These are phyloP conservation scores for Hirtodrosophila confusa DNA, from an alignment of 2,888 invertebrate genomes.

Conservation along the genomic window DNA sequence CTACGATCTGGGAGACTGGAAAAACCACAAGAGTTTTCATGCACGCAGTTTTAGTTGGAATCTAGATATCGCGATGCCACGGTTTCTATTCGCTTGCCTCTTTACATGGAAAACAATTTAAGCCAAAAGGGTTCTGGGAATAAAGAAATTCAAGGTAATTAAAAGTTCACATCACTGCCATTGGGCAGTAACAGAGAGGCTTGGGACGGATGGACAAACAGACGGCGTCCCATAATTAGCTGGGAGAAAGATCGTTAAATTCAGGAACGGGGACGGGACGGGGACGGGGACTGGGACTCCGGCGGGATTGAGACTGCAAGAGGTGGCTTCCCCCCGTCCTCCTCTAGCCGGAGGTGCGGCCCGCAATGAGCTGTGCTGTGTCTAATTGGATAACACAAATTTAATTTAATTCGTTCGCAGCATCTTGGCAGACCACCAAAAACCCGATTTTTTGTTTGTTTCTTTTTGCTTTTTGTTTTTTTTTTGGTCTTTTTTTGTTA, in stretches of 20 bases:
- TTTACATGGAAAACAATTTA: constrained; percentile 61
- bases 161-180: constrained; percentile 56
- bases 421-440: constrained; percentile 53
- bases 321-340: constrained; percentile 5
- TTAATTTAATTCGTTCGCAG: constrained; percentile 67
- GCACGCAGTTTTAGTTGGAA: constrained; percentile 22
- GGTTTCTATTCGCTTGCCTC: constrained; percentile 13
- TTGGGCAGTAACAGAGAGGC: constrained; percentile 25
- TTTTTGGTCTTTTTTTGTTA: constrained; percentile 10
- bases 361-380: constrained; percentile 46
- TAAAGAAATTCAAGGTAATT: constrained; percentile 70
- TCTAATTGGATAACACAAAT: constrained; percentile 75
- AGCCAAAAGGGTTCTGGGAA: constrained; percentile 67
- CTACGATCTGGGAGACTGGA: constrained; percentile 13
- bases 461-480: background rate
- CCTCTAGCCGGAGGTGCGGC: constrained; percentile 17
- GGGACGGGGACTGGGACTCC: background rate
- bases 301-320: background rate
- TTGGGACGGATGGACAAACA: constrained; percentile 19
- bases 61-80: constrained; percentile 24
- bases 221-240: constrained; percentile 64
- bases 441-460: constrained; percentile 24
- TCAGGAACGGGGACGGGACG: constrained; percentile 11
- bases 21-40: constrained; percentile 46
- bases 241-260: constrained; percentile 73